These are phyloP conservation scores for Macrostomum cliftonense DNA, from an alignment of 2,888 invertebrate genomes.

Conservation along the genomic window DNA sequence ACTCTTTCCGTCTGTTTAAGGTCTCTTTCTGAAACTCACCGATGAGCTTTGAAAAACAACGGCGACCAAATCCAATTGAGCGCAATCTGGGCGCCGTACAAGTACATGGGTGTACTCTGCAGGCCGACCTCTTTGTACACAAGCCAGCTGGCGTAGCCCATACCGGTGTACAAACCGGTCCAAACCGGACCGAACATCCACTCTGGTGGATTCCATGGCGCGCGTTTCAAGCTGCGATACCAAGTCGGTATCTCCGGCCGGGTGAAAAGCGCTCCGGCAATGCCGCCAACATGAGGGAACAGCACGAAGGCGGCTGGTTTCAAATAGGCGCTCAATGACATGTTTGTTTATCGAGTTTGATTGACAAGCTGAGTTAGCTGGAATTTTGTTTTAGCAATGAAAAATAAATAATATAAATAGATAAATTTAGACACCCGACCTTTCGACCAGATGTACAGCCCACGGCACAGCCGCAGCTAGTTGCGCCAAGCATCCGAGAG, in stretches of 20 bases:
- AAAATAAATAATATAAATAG: no score
- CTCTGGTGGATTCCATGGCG: neutral
- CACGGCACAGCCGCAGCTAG: no score
- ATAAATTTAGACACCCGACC: no score
- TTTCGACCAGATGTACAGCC: no score
- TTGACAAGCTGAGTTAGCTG: no score
- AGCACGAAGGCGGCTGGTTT: constrained; percentile 17
- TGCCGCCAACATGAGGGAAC: constrained; percentile 46
- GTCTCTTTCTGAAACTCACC: no score
- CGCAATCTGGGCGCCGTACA: neutral
- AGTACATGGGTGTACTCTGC: neutral
- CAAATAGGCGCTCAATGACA: constrained; percentile 15
- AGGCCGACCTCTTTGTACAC: neutral
- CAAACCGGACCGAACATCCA: neutral
- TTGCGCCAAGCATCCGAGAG: no score
- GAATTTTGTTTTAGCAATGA: no score
- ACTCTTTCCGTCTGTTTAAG: no score
- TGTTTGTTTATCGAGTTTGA: no score
- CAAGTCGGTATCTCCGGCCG: constrained; percentile 25
- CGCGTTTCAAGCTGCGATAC: neutral
- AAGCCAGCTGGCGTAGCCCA: neutral
- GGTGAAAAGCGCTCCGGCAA: constrained; percentile 48
- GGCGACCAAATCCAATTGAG: neutral
- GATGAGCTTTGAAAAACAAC: neutral
- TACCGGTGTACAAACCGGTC: neutral